Evolutionary conservation across 2,113 vertebrate species (phyloP).

Genomic region (Myotis davidii): DNA sequence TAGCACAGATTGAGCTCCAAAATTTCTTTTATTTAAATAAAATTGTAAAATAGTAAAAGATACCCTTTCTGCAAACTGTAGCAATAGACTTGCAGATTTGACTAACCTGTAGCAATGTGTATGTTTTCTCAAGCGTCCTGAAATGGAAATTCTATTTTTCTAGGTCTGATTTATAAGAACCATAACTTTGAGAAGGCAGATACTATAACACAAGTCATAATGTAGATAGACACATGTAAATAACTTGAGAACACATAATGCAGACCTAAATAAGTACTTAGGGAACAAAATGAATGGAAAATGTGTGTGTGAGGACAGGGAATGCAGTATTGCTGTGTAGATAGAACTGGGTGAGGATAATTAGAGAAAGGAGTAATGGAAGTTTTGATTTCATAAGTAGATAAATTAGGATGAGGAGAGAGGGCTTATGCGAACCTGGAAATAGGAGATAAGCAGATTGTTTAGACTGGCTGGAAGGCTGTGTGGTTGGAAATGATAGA

Average conservation of each 20-base stretch:
- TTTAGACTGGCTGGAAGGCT: not conserved
- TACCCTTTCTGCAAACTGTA: not conserved
- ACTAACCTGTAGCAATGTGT: not conserved
- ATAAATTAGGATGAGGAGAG: not conserved
- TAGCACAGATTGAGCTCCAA: not conserved
- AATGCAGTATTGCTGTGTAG: not conserved
- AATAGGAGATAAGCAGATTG: not conserved
- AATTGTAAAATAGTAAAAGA: not conserved
- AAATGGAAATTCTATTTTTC: conserved; percentile 14
- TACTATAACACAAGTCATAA: not conserved
- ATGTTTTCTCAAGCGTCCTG: not conserved
- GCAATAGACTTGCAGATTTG: not conserved
- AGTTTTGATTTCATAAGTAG: not conserved
- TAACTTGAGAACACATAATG: not conserved
- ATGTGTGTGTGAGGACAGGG: not conserved
- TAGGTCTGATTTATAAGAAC: not conserved
- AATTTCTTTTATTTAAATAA: conserved; percentile 24
- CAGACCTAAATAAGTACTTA: not conserved
- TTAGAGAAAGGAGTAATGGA: not conserved
- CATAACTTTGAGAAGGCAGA: not conserved
- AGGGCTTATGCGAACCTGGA: not conserved
- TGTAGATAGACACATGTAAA: not conserved
- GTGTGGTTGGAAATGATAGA: not conserved
- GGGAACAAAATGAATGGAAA: not conserved
- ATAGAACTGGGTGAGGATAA: not conserved